Base-by-base conservation (phyloP, 64 coral and sea anemone genomes). In the Porites lutea region DNA sequence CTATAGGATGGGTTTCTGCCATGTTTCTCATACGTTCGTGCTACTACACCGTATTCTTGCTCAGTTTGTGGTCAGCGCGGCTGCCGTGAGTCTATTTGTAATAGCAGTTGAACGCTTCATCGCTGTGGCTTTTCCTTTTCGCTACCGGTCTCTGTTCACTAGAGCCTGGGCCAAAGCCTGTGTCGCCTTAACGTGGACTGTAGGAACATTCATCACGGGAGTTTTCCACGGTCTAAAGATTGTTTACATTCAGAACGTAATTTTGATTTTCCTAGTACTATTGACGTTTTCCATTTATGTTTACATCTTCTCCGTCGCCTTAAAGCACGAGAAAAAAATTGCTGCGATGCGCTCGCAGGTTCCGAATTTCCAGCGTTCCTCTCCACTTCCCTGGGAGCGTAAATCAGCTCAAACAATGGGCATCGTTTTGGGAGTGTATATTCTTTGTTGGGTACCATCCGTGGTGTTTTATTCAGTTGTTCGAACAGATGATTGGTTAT, bases 241-340 rank as follows among this genome's bases (percentile, higher is more conserved):
- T 9, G 43, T 64, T 6, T 63, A 64, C 43, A 65, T 82, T 65
- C 59, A 48, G 61, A 66, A 46, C 14, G 46, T 65, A 3, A 44
- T 47, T 6, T 65, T 58, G 22, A n/a, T 82, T 7, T 65, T 82
- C 18, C 23, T 82, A 8, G 15, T 82, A 16, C 59, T 82, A 14
- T 37, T 82, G 5, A 82, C 79, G 46, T 65, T 82, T 22, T 49
- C 61, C 7, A 59, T 82, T 48, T 82, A 82, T 15, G 49, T 82
- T 50, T 82, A 82, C 9, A 82, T 82, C 9, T 82, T 82, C 59
- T 82, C 45, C 27, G 23, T 82, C 10, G 79, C 79, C 6, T 82
- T 82, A 43, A 82, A 82, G 9, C 79, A 82, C 79, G 79, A 82
- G 60, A 82, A 46, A n/a, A 82, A 82, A 50, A 66, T 82, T 19